Evolutionary conservation across 2,888 invertebrate genomes (phyloP), one percentile per base, ranked within the genome.

Genomic region (Sturmia bella): DNA sequence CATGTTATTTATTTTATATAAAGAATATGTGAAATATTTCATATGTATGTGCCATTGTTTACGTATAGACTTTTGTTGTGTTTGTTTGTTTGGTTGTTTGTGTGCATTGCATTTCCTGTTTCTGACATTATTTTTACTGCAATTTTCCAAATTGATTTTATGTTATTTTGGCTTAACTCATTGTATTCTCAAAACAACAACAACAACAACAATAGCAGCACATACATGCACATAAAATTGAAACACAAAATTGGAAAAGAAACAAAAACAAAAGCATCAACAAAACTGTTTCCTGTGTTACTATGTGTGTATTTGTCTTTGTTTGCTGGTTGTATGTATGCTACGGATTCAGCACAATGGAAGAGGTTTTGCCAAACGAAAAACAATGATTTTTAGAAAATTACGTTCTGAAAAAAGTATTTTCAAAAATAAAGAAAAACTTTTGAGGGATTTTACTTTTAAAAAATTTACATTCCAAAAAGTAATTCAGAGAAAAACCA

Each of bases 41-140:
- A 32, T 6, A 45, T 45, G 3, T 19, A 11, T 52, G 7, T n/a
- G 7, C 39, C 13, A 21, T 52, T 50, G 13, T 66, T 19, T 52
- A 0, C 39, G 37, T 52, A 61, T 17, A 12, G 37, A 21, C 21
- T n/a, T 54, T n/a, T 77, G 52, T 66, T 15, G 17, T 64, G 75
- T 52, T 41, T 63, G 37, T 70, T 3, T 32, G 27, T 15, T 17
- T 64, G 75, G 48, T 41, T 63, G 37, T 70, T 3, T 32, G 27
- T 72, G 24, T 73, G 45, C 77, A 43, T 50, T 41, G 27, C 59
- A 64, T 84, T 75, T 73, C 80, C 73, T 81, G 77, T 74, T 73
- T 83, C 84, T 84, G 84, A 83, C 83, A 80, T 83, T 76, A 80
- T 83, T 83, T 80, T 77, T 80, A 77, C 80, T 73, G 76, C 76